Base-by-base conservation (phyloP, 2,113 vertebrate species). In the Fulica atra region DNA sequence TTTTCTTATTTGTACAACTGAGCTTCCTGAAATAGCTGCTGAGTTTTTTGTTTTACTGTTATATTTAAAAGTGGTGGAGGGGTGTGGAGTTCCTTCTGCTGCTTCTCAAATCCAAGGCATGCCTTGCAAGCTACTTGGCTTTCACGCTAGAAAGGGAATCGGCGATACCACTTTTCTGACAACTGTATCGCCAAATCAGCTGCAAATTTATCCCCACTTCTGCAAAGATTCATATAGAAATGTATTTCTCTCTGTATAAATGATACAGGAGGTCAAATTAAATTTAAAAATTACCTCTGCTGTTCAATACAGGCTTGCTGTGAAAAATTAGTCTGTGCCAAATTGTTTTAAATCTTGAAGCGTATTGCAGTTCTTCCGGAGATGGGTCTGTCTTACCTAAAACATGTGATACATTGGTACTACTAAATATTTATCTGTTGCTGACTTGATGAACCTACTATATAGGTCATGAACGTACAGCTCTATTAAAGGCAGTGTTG, bases 81-180 rank as follows among this genome's bases (percentile, higher is more conserved):
- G 96, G 91, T 76, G 95, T 85, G 93, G 94, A 94, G 91, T 91
- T 96, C 95, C 95, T 97, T 96, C 93, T 96, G 95, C 91, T 88
- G 92, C 70, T 93, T 96, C 93, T 95, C 91, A 94, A 77, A 95
- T 86, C 40, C 70, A 56, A 96, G 96, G 81, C 63, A 89, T 93
- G 97, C 84, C 93, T 93, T 95, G 89, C 84, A 65, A 95, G 96
- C 80, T 88, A 63, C 71, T 96, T 92, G 14, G 65, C 89, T 96
- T 95, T 87, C 33, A 26, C 3, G 4, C 61, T 86, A 25, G 73
- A 80, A 93, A 85, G 86, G 86, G 65, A 53, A 59, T 95, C n/a
- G 7, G 86, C 7, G 3, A 56, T 90, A 60, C 15, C 82, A 21
- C 71, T 93, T 92, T 95, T 73, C 50, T 66, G 77, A 54, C 50